phyloP scores from a whole-genome alignment of 2,797 vertebrate genomes.

The Carduelis carduelis region DNA sequence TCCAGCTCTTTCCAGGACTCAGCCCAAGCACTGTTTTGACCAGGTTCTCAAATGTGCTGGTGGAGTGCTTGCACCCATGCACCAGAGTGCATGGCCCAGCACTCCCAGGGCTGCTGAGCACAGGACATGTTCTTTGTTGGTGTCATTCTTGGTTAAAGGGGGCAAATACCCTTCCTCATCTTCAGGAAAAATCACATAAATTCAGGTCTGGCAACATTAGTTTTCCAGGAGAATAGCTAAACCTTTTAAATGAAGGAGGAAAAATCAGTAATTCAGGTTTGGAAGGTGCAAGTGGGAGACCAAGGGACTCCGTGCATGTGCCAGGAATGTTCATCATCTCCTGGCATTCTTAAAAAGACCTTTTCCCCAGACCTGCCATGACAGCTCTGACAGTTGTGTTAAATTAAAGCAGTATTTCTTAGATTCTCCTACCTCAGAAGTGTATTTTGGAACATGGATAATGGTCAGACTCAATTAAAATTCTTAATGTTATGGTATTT shows the following conservation, averaged over 20 bases:
- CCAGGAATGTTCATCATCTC: not conserved
- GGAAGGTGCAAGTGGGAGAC: not conserved
- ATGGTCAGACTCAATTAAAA: not conserved
- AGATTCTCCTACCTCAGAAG: not conserved
- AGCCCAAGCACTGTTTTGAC: not conserved
- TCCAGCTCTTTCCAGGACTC: not conserved
- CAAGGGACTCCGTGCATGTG: not conserved
- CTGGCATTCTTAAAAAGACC: not conserved
- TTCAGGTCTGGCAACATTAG: not conserved
- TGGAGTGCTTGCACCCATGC: accelerated
- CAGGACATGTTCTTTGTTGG: accelerated
- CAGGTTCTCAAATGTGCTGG: not conserved
- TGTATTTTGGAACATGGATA: not conserved
- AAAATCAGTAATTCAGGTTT: not conserved
- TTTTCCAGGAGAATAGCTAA: not conserved
- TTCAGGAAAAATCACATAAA: not conserved
- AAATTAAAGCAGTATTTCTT: not conserved
- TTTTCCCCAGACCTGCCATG: not conserved
- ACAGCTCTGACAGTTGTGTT: not conserved
- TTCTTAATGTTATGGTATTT: not conserved
- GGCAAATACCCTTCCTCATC: not conserved
- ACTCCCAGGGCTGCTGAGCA: not conserved
- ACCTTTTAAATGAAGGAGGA: not conserved
- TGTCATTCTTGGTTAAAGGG: not conserved
- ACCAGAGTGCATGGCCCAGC: not conserved